Conservation (phyloP, 1,140 invertebrate genomes). For the Drosophila kurseongensis region DNA sequence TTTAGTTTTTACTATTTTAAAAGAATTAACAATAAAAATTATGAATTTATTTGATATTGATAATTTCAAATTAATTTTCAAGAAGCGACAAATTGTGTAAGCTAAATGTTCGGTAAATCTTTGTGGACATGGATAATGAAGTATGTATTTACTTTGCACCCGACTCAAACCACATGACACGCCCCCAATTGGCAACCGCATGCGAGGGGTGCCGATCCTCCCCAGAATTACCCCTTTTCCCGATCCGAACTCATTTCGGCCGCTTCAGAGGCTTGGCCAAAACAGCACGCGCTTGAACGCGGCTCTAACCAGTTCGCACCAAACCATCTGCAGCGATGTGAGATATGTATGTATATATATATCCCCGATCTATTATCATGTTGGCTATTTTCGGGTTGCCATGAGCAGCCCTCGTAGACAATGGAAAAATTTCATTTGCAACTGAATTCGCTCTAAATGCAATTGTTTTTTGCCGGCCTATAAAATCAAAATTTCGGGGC, state of each 20-base stretch:
- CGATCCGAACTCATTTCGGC: constrained; percentile 33
- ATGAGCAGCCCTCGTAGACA: constrained; percentile 17
- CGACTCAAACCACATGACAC: constrained; percentile 26
- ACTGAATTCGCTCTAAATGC: too few species aligned
- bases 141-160: neutral
- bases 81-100: neutral
- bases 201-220: constrained; percentile 8
- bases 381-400: constrained; percentile 34
- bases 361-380: constrained; percentile 35
- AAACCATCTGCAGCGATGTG: constrained; percentile 22
- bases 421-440: constrained; percentile 34
- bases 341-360: neutral
- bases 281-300: constrained; percentile 22
- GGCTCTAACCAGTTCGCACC: constrained; percentile 45
- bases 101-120: constrained; percentile 3
- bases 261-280: constrained; percentile 38
- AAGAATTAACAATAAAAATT: too few species aligned
- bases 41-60: too few species aligned
- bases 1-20: too few species aligned
- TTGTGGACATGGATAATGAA: neutral
- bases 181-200: constrained; percentile 44
- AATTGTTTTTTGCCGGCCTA: neutral
- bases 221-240: neutral
- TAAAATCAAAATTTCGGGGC: constrained; percentile 22
- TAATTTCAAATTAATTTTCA: too few species aligned